Percentiles rank a stretch among this genome's conserved stretches.
phyloP scores from a whole-genome alignment of 1,140 invertebrate genomes.

The Drosophila mayri region DNA sequence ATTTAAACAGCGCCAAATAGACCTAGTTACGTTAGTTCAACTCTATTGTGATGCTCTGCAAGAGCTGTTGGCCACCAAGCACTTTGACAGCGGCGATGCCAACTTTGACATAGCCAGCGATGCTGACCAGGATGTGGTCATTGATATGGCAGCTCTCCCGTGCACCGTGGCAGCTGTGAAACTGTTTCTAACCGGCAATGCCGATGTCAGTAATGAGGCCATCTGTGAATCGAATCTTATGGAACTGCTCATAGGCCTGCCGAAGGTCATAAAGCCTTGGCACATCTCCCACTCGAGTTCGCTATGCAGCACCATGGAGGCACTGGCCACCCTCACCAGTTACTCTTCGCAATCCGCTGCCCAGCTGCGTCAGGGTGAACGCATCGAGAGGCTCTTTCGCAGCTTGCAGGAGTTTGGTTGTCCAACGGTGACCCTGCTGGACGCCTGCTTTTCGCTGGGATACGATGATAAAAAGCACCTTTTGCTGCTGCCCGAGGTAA shows the following conservation, averaged over 20 bases:
- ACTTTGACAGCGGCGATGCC: conserved; percentile 67
- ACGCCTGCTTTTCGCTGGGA: conserved; percentile 84
- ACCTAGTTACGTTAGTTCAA: conserved; percentile 87
- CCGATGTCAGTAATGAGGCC: conserved; percentile 56
- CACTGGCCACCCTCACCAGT: conserved; percentile 58
- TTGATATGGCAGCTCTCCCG: conserved; percentile 71
- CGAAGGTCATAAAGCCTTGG: conserved; percentile 69
- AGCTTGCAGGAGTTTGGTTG: conserved; percentile 74
- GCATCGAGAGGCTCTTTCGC: conserved; percentile 78
- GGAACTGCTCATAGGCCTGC: conserved; percentile 69
- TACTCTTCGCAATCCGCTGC: conserved; percentile 48
- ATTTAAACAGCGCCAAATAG: conserved; percentile 86
- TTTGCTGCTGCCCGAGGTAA: conserved; percentile 73
- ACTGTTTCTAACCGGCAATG: conserved; percentile 48
- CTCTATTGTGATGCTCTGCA: conserved; percentile 85
- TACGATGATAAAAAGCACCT: conserved; percentile 77
- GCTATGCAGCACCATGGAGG: conserved; percentile 66
- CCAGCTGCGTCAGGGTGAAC: conserved; percentile 51
- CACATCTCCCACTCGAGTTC: conserved; percentile 60
- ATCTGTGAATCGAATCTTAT: conserved; percentile 76
- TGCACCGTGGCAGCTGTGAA: conserved; percentile 65
- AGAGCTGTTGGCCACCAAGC: conserved; percentile 70
- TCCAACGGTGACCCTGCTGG: conserved; percentile 76
- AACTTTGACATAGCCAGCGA: conserved; percentile 77
- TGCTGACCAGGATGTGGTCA: conserved; percentile 60